A percentile compares a stretch with the other conserved stretches of the same genome.
These are phyloP conservation scores for Syncerus caffer DNA, from an alignment of 2,797 vertebrate species.

Conservation along the genomic window DNA sequence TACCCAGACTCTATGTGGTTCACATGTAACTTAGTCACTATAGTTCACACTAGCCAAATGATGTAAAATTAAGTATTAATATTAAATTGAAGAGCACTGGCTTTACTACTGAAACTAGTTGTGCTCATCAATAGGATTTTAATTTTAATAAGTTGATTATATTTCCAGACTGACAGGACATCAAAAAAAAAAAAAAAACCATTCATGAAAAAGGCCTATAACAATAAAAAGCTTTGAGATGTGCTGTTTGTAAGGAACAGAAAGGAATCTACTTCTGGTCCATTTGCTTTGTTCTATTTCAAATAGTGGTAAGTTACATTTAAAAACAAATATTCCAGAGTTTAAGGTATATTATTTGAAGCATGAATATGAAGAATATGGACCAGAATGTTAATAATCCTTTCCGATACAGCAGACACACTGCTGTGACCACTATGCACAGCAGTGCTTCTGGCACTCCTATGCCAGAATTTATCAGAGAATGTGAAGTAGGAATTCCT, in stretches of 20 bases:
- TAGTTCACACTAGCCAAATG: neutral
- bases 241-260: neutral
- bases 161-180: neutral
- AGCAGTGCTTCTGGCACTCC: neutral
- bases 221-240: neutral
- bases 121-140: neutral
- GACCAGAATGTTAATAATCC: neutral
- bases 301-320: neutral
- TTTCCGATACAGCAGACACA: neutral
- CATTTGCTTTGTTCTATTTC: neutral
- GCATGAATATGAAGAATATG: constrained; percentile 44
- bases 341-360: neutral
- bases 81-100: neutral
- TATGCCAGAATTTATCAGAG: neutral
- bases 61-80: neutral
- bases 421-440: neutral
- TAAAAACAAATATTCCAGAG: neutral
- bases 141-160: neutral
- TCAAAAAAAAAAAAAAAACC: neutral
- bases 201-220: neutral
- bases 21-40: neutral
- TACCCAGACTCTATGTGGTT: neutral
- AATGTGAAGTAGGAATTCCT: neutral
- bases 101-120: neutral
- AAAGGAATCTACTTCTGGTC: neutral